phyloP scores from a whole-genome alignment of 2,797 vertebrate genomes.

The Hephaestus fuliginosus region DNA sequence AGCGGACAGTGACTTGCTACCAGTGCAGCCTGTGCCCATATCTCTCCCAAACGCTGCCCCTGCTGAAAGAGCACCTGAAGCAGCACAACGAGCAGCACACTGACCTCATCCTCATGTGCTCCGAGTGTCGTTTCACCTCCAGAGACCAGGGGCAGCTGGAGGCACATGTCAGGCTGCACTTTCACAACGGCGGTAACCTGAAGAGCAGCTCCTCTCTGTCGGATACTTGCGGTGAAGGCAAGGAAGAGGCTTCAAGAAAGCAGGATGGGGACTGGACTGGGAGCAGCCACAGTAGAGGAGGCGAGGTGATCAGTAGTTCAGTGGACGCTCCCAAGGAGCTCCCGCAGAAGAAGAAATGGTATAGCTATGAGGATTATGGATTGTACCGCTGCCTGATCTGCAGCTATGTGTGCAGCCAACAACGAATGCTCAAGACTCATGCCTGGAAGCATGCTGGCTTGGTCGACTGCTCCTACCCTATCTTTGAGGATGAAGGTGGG shows the following conservation, averaged over 20 bases:
- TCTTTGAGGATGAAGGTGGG: slow-evolving; percentile 93
- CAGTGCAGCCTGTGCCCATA: slow-evolving; percentile 96
- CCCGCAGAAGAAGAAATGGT: slow-evolving; percentile 92
- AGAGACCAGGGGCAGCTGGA: slow-evolving; percentile 93
- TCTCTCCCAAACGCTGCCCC: slow-evolving; percentile 88
- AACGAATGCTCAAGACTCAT: slow-evolving; percentile 97
- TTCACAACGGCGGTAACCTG: slow-evolving; percentile 69
- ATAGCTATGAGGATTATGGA: slow-evolving; percentile 93
- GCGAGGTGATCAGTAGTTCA: not conserved
- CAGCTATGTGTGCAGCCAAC: slow-evolving; percentile 96
- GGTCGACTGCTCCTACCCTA: slow-evolving; percentile 96
- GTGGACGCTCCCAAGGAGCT: slow-evolving; percentile 34
- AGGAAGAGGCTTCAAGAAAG: slow-evolving; percentile 41
- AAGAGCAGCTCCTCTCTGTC: not conserved
- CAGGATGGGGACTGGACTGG: slow-evolving; percentile 42
- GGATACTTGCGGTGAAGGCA: slow-evolving; percentile 23
- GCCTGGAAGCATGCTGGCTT: slow-evolving; percentile 98
- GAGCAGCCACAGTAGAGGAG: not conserved
- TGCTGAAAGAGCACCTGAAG: slow-evolving; percentile 92
- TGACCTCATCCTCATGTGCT: slow-evolving; percentile 88
- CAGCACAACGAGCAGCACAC: slow-evolving; percentile 90
- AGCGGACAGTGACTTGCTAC: slow-evolving; percentile 90
- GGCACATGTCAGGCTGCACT: slow-evolving; percentile 90
- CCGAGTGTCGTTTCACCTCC: slow-evolving; percentile 90
- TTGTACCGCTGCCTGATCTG: slow-evolving; percentile 97